These are phyloP conservation scores for Suillia variegata DNA, from an alignment of 2,888 invertebrate genomes.

Conservation along the genomic window DNA sequence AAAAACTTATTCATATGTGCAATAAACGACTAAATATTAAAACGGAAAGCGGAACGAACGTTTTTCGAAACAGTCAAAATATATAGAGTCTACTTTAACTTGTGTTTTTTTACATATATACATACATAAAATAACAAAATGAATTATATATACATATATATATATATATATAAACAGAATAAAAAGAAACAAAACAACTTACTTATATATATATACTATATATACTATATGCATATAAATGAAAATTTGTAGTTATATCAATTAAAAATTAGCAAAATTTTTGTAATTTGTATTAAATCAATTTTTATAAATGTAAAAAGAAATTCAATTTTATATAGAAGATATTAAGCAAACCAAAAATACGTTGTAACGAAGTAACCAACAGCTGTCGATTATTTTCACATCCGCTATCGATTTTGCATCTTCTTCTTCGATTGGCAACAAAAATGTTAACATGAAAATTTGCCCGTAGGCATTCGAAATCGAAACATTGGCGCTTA, in stretches of 20 bases:
- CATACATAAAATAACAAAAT: background rate
- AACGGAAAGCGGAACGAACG: background rate
- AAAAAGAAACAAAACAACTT: too few relatives aligned
- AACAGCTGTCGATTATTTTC: too few relatives aligned
- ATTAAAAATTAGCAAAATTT: slow-evolving; percentile 28
- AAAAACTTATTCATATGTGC: slow-evolving; percentile 31
- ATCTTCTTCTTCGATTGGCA: too few relatives aligned
- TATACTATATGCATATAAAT: too few relatives aligned
- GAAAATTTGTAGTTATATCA: slow-evolving; percentile 3
- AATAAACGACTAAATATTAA: slow-evolving; percentile 28
- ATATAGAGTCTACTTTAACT: slow-evolving; percentile 4
- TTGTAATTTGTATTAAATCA: slow-evolving; percentile 21
- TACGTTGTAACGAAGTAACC: slow-evolving; percentile 27
- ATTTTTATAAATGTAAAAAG: slow-evolving; percentile 36
- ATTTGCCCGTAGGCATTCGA: too few relatives aligned
- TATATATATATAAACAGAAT: background rate
- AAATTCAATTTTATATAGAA: slow-evolving; percentile 43
- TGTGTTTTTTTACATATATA: slow-evolving; percentile 3
- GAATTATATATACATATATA: background rate
- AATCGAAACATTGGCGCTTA: too few relatives aligned
- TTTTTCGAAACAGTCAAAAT: slow-evolving; percentile 4
- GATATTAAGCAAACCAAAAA: slow-evolving; percentile 36
- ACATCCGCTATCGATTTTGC: too few relatives aligned
- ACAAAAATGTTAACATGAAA: too few relatives aligned
- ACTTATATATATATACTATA: background rate